phyloP scores from a whole-genome alignment of 1,140 invertebrate genomes.

The Zaprionus taronus region DNA sequence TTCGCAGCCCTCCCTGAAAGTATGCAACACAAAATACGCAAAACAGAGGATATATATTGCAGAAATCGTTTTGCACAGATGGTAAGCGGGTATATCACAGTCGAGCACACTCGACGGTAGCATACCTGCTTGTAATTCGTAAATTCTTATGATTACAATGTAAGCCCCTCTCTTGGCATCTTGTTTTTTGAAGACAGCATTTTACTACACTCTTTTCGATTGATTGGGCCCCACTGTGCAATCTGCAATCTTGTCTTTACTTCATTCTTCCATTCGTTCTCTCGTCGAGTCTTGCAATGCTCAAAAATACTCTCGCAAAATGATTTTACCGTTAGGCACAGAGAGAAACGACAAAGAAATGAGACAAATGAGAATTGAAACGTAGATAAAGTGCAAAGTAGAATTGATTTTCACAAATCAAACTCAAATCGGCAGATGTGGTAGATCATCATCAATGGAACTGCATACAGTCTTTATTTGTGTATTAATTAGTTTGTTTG shows the following conservation, averaged over 20 bases:
- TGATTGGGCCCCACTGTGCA: background rate
- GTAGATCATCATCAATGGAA: conserved; percentile 18
- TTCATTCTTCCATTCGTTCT: background rate
- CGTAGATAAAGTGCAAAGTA: background rate
- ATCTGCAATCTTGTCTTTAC: background rate
- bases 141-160: no score
- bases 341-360: background rate
- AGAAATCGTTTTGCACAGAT: no score
- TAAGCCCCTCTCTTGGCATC: no score
- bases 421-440: background rate
- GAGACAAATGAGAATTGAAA: background rate
- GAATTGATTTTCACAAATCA: background rate
- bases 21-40: no score
- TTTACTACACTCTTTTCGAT: background rate
- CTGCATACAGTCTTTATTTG: conserved; percentile 22
- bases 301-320: background rate
- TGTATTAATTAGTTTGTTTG: conserved; percentile 18
- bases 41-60: no score
- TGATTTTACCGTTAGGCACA: background rate
- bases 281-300: no score
- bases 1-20: no score
- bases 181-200: background rate
- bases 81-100: no score
- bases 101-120: no score
- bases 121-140: no score